A percentile compares a stretch with the other conserved stretches of the same genome.
Evolutionary conservation across 2,888 invertebrate species (phyloP).

Genomic region (Nemotelus nigrinus): DNA sequence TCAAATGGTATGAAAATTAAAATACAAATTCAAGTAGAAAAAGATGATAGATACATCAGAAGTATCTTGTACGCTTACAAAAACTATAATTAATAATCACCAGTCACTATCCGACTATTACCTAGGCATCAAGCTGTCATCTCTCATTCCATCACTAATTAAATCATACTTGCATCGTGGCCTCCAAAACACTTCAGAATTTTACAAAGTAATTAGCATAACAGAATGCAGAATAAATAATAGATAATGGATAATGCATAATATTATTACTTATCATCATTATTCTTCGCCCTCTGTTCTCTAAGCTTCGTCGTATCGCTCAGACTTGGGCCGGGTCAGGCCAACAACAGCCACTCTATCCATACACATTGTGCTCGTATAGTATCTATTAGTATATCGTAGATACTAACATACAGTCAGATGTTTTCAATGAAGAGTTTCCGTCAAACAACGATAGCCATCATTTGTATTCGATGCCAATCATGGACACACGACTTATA

Average conservation of each 20-base stretch:
- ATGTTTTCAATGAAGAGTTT: slow-evolving; percentile 37
- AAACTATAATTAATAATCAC: no score
- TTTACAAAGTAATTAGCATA: slow-evolving; percentile 28
- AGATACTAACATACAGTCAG: neutral
- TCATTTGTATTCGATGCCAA: slow-evolving; percentile 42
- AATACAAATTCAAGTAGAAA: no score
- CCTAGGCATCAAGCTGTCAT: no score
- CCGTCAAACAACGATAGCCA: slow-evolving; percentile 40
- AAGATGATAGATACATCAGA: no score
- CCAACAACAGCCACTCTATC: no score
- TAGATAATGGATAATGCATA: neutral
- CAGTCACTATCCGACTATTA: no score
- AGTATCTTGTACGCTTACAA: no score
- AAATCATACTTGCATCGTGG: slow-evolving; percentile 19
- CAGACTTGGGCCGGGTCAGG: no score
- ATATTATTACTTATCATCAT: slow-evolving; percentile 14
- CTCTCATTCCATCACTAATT: slow-evolving; percentile 1
- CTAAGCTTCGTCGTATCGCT: neutral
- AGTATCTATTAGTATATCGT: neutral
- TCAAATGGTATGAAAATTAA: no score
- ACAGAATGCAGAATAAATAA: slow-evolving; percentile 33
- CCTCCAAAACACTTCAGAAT: slow-evolving; percentile 16
- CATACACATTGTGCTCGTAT: no score
- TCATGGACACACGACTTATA: slow-evolving; percentile 41
- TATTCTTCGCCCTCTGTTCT: neutral